A percentile compares a stretch with the other conserved stretches of the same genome.
Conservation (phyloP, 2,888 invertebrate genomes). For the Hirtodrosophila trivittata region DNA sequence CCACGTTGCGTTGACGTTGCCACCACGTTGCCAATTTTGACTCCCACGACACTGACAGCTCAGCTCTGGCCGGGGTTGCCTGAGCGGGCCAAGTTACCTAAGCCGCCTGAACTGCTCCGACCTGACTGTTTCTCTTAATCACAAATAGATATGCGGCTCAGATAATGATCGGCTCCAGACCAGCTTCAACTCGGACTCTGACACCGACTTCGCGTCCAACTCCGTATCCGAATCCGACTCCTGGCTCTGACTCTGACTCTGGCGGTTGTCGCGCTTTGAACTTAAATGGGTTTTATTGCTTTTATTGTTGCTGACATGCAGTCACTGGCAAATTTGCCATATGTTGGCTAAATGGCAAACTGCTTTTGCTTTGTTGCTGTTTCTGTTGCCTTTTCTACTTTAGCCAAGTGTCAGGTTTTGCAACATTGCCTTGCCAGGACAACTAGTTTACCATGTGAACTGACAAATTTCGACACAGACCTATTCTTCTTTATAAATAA, state of each 20-base stretch:
- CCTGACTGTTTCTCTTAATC: slow-evolving; percentile 39
- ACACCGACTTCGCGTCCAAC: slow-evolving; percentile 22
- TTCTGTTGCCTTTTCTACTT: slow-evolving; percentile 36
- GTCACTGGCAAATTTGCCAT: slow-evolving; percentile 70
- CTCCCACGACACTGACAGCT: slow-evolving; percentile 68
- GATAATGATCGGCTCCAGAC: slow-evolving; percentile 63
- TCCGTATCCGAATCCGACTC: slow-evolving; percentile 3
- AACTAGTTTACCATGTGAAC: slow-evolving; percentile 10
- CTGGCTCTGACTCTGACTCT: slow-evolving; percentile 15
- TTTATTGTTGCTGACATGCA: slow-evolving; percentile 48
- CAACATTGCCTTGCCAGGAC: slow-evolving; percentile 41
- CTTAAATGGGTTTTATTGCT: slow-evolving; percentile 69
- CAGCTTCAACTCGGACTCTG: slow-evolving; percentile 13
- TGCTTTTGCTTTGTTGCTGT: slow-evolving; percentile 46
- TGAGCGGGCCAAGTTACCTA: too few species aligned
- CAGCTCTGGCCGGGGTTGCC: neutral
- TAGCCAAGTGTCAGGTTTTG: slow-evolving; percentile 53
- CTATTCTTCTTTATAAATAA: slow-evolving; percentile 9
- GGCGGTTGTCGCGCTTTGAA: slow-evolving; percentile 77
- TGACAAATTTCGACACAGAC: slow-evolving; percentile 32
- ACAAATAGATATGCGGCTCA: slow-evolving; percentile 70
- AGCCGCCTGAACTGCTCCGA: slow-evolving; percentile 4
- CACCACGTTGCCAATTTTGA: slow-evolving; percentile 60
- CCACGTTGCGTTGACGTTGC: slow-evolving; percentile 50
- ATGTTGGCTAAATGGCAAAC: slow-evolving; percentile 71